Conservation (phyloP, 2,888 invertebrate species). For the Lasioglossum zephyrum region DNA sequence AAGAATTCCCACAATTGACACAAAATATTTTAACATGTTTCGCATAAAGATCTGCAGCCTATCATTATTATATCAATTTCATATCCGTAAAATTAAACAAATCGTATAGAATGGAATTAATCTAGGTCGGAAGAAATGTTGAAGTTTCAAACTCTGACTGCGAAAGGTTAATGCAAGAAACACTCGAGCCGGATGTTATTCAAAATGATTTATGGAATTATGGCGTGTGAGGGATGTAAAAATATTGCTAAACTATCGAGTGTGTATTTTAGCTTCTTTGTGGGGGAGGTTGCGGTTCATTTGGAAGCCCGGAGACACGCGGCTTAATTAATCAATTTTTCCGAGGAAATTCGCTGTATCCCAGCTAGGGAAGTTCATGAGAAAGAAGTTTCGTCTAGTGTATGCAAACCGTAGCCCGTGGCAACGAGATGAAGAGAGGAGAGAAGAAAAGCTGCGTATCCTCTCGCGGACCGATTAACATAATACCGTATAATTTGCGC, state of each 20-base stretch:
- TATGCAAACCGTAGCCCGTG: slow-evolving; percentile 6
- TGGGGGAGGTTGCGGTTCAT: not conserved
- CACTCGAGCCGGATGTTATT: too few relatives aligned
- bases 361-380: slow-evolving; percentile 27
- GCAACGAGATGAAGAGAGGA: not conserved
- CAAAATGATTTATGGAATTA: too few relatives aligned
- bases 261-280: not conserved
- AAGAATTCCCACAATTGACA: not conserved
- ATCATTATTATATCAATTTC: too few relatives aligned
- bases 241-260: too few relatives aligned
- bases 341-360: not conserved
- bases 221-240: too few relatives aligned
- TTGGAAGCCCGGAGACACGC: not conserved
- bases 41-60: too few relatives aligned
- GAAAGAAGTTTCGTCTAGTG: slow-evolving; percentile 19
- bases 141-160: too few relatives aligned
- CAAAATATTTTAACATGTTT: too few relatives aligned
- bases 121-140: too few relatives aligned
- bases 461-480: slow-evolving; percentile 35
- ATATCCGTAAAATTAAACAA: too few relatives aligned
- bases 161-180: too few relatives aligned
- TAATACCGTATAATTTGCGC: slow-evolving; percentile 47
- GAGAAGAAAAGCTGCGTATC: slow-evolving; percentile 31
- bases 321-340: slow-evolving; percentile 3
- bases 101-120: too few relatives aligned